Evolutionary conservation across 2,888 invertebrate genomes (phyloP), one percentile per base, ranked within the genome.

Genomic region (Eumerus sabulonum): DNA sequence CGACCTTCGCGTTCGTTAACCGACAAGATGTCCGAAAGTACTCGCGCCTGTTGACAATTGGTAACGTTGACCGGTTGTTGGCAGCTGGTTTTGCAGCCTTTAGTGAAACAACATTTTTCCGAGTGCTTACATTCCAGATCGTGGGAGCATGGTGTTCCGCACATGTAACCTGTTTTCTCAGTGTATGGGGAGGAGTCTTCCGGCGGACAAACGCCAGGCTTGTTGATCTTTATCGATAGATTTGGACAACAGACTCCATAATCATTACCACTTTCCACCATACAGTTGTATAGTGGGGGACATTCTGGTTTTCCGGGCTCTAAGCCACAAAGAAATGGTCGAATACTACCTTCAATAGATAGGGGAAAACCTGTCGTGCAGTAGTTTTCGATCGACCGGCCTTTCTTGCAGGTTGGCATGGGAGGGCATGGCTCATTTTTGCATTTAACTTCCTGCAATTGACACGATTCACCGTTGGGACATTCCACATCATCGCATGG

Each of bases 221-320:
- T 94, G 84, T 94, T 92, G 57, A 95, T 92, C 84, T 93, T 92
- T 72, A 94, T 85, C 0, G 93, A 94, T 16, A 59, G 45, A 3
- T 94, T 94, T 50, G 96, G 95, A 85, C 96, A 96, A 86, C 96
- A 96, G 12, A 96, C 95, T 0, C 96, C 96, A 85, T 96, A 96
- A 85, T 96, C 96, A 85, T 95, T 94, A 82, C 94, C 93, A 90
- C 87, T 91, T 85, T 95, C 94, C 9, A 96, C 94, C 71, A 94
- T 90, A 86, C 96, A 96, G 84, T 92, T 92, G 87, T 95, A 95
- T 76, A 95, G 90, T 0, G 95, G 94, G 0, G 96, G 96, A 85
- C 96, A 96, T 82, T 92, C 92, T 0, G 96, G 96, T 88, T 95
- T 95, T 36, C 95, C 95, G 4, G 94, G 92, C 44, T 93, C 93